Evolutionary conservation across 2,113 vertebrate genomes (phyloP).

Genomic region (Sterna hirundo): DNA sequence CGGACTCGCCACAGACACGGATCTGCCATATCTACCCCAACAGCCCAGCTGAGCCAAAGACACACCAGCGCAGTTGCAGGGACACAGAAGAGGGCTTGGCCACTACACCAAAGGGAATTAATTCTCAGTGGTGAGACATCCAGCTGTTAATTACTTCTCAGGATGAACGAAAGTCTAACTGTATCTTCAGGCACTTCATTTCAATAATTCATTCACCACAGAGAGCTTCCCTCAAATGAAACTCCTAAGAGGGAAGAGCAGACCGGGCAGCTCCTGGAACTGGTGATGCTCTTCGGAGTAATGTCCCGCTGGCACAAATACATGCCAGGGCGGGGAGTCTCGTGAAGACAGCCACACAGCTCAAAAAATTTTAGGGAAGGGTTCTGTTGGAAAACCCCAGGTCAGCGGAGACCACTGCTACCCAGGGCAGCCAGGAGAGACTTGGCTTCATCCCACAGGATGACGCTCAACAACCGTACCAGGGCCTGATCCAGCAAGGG

Average conservation of each 20-base stretch:
- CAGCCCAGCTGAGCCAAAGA: background rate
- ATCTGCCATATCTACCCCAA: background rate
- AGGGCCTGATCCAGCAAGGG: background rate
- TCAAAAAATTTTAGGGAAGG: background rate
- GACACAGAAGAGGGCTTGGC: background rate
- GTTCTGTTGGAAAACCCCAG: background rate
- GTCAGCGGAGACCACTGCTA: background rate
- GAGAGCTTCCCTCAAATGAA: background rate
- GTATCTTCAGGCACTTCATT: constrained; percentile 5
- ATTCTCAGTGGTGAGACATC: background rate
- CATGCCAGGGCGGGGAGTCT: fast-evolving
- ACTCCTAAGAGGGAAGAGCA: background rate
- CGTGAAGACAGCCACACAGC: background rate
- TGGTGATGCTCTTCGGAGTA: background rate
- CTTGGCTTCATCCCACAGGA: background rate
- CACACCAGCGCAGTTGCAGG: background rate
- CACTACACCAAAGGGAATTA: background rate
- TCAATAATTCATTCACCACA: constrained; percentile 30
- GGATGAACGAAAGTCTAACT: background rate
- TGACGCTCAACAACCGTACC: background rate
- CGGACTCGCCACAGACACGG: fast-evolving
- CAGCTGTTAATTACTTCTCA: constrained; percentile 35
- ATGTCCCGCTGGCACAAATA: fast-evolving
- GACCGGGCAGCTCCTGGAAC: background rate
- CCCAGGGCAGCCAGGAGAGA: background rate